Evolutionary conservation across 2,797 vertebrate species (phyloP).

Genomic region (Pseudochirops corinnae): DNA sequence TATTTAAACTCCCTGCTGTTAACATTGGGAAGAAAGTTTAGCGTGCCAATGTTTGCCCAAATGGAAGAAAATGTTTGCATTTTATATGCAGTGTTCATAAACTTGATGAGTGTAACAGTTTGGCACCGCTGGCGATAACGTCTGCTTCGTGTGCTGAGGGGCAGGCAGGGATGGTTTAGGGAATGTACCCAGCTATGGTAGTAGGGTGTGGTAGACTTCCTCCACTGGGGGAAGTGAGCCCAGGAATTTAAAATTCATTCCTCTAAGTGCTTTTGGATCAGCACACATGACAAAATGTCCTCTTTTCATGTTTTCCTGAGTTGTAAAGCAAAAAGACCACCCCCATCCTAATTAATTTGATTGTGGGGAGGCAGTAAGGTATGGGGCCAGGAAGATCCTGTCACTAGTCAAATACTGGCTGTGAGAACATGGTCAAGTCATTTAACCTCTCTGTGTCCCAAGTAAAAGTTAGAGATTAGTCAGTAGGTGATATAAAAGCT

Average conservation of each 20-base stretch:
- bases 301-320: background rate
- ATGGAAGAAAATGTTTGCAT: conserved; percentile 59
- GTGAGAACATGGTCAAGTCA: background rate
- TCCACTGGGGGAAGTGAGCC: background rate
- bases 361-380: background rate
- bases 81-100: conserved; percentile 74
- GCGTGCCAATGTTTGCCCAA: conserved; percentile 71
- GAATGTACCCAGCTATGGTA: background rate
- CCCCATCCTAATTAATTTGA: background rate
- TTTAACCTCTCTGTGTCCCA: background rate
- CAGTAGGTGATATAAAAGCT: background rate
- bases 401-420: background rate
- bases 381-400: background rate
- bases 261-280: background rate
- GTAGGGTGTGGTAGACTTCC: background rate
- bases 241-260: background rate
- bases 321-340: conserved; percentile 17
- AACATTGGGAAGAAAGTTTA: conserved; percentile 64
- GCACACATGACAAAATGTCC: background rate
- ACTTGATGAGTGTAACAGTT: conserved; percentile 53
- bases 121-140: conserved; percentile 55
- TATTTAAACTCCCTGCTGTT: conserved; percentile 76
- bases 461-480: background rate
- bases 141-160: conserved; percentile 62
- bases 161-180: background rate